Percentiles rank a stretch among this genome's conserved stretches.
Conservation (phyloP, 2,113 vertebrate genomes). For the Urocolius indicus region DNA sequence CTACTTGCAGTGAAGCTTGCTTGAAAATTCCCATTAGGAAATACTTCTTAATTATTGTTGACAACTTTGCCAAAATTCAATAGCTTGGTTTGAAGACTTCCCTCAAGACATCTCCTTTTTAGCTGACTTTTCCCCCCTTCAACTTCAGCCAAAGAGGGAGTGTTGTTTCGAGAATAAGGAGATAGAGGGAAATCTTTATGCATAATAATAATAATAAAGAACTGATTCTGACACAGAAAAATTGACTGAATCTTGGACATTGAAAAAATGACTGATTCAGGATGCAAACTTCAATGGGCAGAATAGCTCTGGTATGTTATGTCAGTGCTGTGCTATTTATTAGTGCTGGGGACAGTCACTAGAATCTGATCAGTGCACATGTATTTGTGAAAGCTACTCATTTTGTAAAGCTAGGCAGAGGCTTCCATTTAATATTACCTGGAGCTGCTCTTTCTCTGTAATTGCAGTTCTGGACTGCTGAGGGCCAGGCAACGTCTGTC, state of each 20-base stretch:
- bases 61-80: neutral
- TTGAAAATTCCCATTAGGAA: neutral
- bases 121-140: neutral
- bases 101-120: neutral
- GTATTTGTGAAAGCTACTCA: neutral
- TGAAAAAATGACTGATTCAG: neutral
- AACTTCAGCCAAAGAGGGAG: neutral
- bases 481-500: neutral
- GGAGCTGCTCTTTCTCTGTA: neutral
- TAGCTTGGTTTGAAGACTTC: neutral
- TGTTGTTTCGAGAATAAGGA: neutral
- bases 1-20: neutral
- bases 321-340: fast-evolving
- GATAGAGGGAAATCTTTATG: neutral
- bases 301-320: fast-evolving
- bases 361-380: fast-evolving
- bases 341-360: neutral
- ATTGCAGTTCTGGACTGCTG: neutral
- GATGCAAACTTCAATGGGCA: neutral
- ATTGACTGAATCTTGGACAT: no score
- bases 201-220: neutral
- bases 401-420: neutral
- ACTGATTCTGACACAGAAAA: neutral
- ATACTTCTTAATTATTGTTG: neutral
- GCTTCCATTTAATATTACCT: neutral